Evolutionary conservation across 1,140 invertebrate species (phyloP).

Genomic region (Caerostris extrusa): DNA sequence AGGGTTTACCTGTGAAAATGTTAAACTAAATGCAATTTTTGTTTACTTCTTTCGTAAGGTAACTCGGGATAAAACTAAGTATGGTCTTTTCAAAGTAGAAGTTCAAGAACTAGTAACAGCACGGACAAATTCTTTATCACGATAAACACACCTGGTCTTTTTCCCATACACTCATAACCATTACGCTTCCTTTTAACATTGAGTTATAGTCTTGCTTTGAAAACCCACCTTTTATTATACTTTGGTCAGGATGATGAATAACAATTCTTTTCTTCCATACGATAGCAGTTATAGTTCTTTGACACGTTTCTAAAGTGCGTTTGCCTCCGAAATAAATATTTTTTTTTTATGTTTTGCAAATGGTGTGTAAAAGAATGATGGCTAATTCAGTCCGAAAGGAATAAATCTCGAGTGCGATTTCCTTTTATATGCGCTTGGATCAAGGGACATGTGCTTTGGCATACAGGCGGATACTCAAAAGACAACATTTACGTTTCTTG

Average conservation of each 20-base stretch:
- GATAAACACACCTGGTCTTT: constrained; percentile 6
- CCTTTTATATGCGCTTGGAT: neutral
- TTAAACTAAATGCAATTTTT: neutral
- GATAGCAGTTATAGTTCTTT: neutral
- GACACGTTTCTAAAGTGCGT: neutral
- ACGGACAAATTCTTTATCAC: constrained; percentile 23
- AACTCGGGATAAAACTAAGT: neutral
- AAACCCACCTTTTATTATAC: neutral
- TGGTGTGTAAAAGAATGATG: neutral
- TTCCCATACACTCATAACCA: constrained; percentile 13
- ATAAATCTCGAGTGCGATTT: neutral
- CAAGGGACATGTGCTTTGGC: too few relatives aligned
- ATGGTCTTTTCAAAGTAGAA: neutral
- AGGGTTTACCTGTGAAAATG: neutral
- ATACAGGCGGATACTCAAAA: too few relatives aligned
- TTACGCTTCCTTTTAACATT: constrained; percentile 7
- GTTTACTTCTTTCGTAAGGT: neutral
- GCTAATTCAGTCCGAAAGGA: neutral
- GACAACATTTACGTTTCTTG: too few relatives aligned
- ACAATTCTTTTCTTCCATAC: neutral
- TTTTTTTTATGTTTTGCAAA: neutral
- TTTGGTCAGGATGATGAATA: neutral
- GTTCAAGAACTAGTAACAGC: neutral
- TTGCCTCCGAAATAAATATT: neutral
- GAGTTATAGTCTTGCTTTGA: neutral